Percentiles rank a stretch among this genome's conserved stretches.
phyloP scores from a whole-genome alignment of 2,113 vertebrate genomes.

The Nannospalax galili region DNA sequence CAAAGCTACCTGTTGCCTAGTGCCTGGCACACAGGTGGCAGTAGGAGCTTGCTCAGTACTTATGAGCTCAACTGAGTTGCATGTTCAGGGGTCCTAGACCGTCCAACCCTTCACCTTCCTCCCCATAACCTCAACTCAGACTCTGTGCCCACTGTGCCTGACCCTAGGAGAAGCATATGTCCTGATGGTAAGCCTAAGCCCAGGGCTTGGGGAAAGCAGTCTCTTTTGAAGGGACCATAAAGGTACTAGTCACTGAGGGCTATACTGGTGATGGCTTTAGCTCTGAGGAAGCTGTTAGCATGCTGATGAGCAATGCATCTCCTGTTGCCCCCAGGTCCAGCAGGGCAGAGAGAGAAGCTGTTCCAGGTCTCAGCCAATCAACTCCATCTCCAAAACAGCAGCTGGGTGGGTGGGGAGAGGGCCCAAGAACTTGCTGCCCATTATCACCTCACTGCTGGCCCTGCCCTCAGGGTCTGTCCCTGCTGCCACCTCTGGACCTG shows the following conservation, averaged over 20 bases:
- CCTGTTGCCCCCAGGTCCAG: neutral
- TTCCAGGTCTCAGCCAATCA: neutral
- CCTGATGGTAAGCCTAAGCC: neutral
- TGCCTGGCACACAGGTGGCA: neutral
- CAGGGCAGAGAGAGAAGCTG: neutral
- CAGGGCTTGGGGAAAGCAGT: neutral
- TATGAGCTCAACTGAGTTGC: neutral
- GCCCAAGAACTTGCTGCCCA: constrained; percentile 69
- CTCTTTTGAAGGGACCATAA: neutral
- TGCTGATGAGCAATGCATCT: neutral
- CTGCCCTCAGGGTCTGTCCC: constrained; percentile 72
- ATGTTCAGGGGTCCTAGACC: neutral
- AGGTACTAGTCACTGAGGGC: neutral
- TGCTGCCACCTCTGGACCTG: constrained; percentile 79
- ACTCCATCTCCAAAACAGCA: constrained; percentile 69
- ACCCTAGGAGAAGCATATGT: neutral
- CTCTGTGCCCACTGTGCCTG: neutral
- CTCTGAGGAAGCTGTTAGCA: neutral
- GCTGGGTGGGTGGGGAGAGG: constrained; percentile 57
- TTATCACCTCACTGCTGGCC: constrained; percentile 75
- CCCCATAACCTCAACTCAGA: neutral
- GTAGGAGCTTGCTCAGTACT: neutral
- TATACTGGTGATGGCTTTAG: neutral
- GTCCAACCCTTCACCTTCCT: neutral
- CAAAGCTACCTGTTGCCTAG: neutral